Evolutionary conservation across 2,797 vertebrate genomes (phyloP), one percentile per base, ranked within the genome.

Genomic region (Jordanella pulchra): DNA sequence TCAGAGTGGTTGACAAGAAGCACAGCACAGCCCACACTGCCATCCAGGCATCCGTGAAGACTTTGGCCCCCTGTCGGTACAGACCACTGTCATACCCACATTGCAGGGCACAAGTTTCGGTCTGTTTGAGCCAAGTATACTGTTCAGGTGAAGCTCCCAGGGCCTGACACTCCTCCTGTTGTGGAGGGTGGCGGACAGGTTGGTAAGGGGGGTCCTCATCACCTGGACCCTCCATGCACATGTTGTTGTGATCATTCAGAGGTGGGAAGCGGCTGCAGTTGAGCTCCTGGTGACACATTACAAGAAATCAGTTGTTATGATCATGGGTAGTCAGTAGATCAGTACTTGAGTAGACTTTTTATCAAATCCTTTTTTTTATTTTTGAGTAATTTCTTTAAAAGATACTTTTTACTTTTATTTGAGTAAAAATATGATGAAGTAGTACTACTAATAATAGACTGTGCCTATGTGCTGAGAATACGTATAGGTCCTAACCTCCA

Each of bases 181-280:
- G 96, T 0, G 96, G 96, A 65, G 95, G 95, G 39, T 95, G 90
- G 70, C 96, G 96, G 82, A 95, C 94, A 0, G 93, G 89, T 23
- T 96, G 95, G 67, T 95, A 93, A 0, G 96, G 96, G 0, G 94
- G 90, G 35, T 99, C 98, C 83, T 99, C 98, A 0, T 99, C 98
- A 0, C 96, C 96, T 0, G 98, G 97, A 18, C 98, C 98, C 85
- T 99, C 98, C 98, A 99, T 99, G 81, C 98, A 99, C 98, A 99
- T 99, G 92, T 99, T 97, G 87, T 99, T 97, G 92, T 99, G 97
- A 92, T 99, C 98, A 1, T 99, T 99, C 86, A 97, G 97, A 0
- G 98, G 98, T 0, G 98, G 98, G 85, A 99, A 99, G 67, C 96
- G 96, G 92, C 97, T 98, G 94, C 98, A 99, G 93, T 99, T 99